These are phyloP conservation scores for Tetropium fuscum DNA, from an alignment of 2,888 invertebrate genomes.

Conservation along the genomic window DNA sequence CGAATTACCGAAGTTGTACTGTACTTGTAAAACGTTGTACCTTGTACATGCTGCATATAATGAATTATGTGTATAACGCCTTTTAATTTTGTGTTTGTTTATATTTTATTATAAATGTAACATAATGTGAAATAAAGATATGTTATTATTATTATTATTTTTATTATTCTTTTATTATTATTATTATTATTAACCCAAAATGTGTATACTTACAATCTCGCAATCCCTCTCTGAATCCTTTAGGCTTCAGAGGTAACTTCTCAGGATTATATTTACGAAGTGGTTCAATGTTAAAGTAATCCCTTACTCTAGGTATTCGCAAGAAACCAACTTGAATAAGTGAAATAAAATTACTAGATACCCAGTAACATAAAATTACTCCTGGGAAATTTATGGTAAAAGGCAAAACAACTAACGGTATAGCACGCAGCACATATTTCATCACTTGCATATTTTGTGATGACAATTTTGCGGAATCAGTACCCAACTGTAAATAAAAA, in stretches of 20 bases:
- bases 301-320: constrained; percentile 79
- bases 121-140: too few relatives aligned
- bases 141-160: too few relatives aligned
- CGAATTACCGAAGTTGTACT: too few relatives aligned
- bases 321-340: constrained; percentile 83
- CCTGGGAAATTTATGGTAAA: constrained; percentile 90
- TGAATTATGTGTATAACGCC: too few relatives aligned
- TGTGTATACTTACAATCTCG: constrained; percentile 76
- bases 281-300: constrained; percentile 81
- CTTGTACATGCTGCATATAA: too few relatives aligned
- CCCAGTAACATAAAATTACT: constrained; percentile 92
- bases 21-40: too few relatives aligned
- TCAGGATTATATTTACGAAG: constrained; percentile 70
- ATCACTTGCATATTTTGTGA: constrained; percentile 77
- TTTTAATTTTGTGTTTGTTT: too few relatives aligned
- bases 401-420: constrained; percentile 86
- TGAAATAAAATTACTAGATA: constrained; percentile 87
- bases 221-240: constrained; percentile 82
- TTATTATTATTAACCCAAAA: not conserved
- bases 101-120: too few relatives aligned
- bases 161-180: not conserved
- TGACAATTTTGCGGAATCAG: constrained; percentile 78
- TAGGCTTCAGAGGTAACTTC: constrained; percentile 75
- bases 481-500: constrained; percentile 72
- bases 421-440: constrained; percentile 79